phyloP scores from a whole-genome alignment of 2,888 invertebrate genomes.

The Cataglyphis livida region DNA sequence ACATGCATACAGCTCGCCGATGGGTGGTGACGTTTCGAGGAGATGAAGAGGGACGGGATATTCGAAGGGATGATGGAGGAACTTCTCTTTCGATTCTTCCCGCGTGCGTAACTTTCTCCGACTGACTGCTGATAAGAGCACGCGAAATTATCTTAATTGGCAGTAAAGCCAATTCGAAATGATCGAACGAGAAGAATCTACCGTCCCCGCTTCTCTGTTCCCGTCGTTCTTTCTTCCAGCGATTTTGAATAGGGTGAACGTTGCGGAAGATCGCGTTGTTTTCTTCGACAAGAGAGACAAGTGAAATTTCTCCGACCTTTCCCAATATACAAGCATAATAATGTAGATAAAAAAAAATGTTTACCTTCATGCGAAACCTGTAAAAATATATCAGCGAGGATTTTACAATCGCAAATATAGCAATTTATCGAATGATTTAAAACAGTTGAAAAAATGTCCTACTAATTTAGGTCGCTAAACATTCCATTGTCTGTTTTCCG shows the following conservation, averaged over 20 bases:
- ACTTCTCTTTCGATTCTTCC: constrained; percentile 75
- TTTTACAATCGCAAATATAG: background rate
- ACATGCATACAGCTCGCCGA: constrained; percentile 72
- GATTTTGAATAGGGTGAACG: constrained; percentile 54
- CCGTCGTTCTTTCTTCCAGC: constrained; percentile 62
- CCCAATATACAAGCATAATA: background rate
- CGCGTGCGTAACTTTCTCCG: constrained; percentile 71
- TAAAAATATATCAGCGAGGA: background rate
- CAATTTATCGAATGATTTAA: background rate
- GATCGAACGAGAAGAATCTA: constrained; percentile 71
- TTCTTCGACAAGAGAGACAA: constrained; percentile 51
- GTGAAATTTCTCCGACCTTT: constrained; percentile 14
- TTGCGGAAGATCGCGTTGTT: constrained; percentile 68
- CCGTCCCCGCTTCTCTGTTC: constrained; percentile 59
- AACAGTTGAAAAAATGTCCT: constrained; percentile 4
- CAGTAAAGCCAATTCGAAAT: constrained; percentile 76
- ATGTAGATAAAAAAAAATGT: background rate
- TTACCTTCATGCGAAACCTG: background rate
- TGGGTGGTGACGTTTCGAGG: constrained; percentile 72
- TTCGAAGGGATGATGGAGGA: constrained; percentile 44
- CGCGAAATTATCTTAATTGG: constrained; percentile 81
- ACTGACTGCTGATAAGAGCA: constrained; percentile 79
- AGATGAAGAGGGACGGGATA: constrained; percentile 43
- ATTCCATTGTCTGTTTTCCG: constrained; percentile 47
- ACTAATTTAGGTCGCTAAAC: constrained; percentile 43